Base-by-base conservation (phyloP, 2,888 invertebrate genomes). In the Dione juno region DNA sequence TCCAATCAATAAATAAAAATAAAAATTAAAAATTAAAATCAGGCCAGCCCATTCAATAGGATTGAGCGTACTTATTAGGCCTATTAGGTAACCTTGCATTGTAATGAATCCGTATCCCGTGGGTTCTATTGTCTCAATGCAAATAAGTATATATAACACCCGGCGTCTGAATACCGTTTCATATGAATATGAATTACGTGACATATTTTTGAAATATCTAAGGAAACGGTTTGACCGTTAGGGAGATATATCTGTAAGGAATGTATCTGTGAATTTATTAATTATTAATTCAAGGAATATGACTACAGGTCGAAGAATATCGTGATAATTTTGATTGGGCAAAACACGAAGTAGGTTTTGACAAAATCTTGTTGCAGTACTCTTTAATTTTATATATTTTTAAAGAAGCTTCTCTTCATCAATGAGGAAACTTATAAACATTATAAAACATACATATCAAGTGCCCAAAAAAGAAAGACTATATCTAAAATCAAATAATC, bases 41-140 rank as follows among this genome's bases (percentile, higher is more conserved):
- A 61, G n/a, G 14, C 19, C 11, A 63, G 48, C 9, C 16, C 28
- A 61, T 16, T 63, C 13, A 35, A 50, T 19, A 50, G 50, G 16
- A 16, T 50, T 19, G 3, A 64, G 35, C 35, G 13, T 63, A 35
- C 48, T 37, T 37, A 58, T 10, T 48, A 64, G 64, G 41, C 16
- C 19, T 50, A 28, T 66, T 52, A 53, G 43, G 16, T 35, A 28
- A 66, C 48, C 59, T 66, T 50, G 53, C 19, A 57, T 54, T 50
- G 53, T 63, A 67, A 58, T 64, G 68, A 16, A 19, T 54, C 28
- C n/a, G 48, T 19, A 37, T 69, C 73, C 66, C 73, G 52, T 41
- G 48, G 59, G 71, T n/a, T 50, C 58, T 48, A 73, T 73, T 73
- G 73, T 73, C 37, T 64, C n/a, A 48, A 70, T 70, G 67, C 66